A percentile compares a stretch with the other conserved stretches of the same genome.
These are phyloP conservation scores for Spea hammondii DNA, from an alignment of 2,797 vertebrate genomes.

Conservation along the genomic window DNA sequence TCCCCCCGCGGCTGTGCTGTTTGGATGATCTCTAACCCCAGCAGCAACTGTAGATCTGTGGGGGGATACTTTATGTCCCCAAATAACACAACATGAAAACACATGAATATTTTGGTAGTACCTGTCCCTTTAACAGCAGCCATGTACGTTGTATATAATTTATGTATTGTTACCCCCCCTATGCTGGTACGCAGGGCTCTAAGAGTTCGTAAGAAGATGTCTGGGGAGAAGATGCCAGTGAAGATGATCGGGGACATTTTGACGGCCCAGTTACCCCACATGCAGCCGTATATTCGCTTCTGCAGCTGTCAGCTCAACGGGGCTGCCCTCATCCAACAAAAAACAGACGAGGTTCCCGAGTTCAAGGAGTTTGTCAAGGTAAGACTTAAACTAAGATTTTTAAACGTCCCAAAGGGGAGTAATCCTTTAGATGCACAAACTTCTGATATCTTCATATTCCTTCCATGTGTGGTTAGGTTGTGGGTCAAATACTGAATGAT, in stretches of 20 bases:
- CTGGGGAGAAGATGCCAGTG: slow-evolving; percentile 95
- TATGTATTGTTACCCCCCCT: background rate
- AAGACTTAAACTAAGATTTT: slow-evolving; percentile 34
- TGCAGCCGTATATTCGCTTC: slow-evolving; percentile 98
- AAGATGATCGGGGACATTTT: slow-evolving; percentile 98
- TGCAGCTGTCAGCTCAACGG: slow-evolving; percentile 97
- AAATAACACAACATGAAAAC: no score
- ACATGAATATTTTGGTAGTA: no score
- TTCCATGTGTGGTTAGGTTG: no score
- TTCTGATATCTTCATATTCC: no score
- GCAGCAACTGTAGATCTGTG: no score
- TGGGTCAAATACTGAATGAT: no score
- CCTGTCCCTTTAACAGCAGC: no score
- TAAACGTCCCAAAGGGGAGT: background rate
- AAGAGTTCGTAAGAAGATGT: slow-evolving; percentile 97
- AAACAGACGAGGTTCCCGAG: slow-evolving; percentile 90
- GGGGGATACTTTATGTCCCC: no score
- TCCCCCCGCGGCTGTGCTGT: no score
- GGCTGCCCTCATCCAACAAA: slow-evolving; percentile 94
- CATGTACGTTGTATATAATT: no score
- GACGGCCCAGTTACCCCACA: slow-evolving; percentile 95
- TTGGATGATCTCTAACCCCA: no score
- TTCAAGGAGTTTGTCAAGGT: slow-evolving; percentile 98
- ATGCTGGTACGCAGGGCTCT: slow-evolving; percentile 75
- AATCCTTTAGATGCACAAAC: no score